A percentile compares a stretch with the other conserved stretches of the same genome.
phyloP scores from a whole-genome alignment of 2,888 invertebrate species.

The Bibio marci region DNA sequence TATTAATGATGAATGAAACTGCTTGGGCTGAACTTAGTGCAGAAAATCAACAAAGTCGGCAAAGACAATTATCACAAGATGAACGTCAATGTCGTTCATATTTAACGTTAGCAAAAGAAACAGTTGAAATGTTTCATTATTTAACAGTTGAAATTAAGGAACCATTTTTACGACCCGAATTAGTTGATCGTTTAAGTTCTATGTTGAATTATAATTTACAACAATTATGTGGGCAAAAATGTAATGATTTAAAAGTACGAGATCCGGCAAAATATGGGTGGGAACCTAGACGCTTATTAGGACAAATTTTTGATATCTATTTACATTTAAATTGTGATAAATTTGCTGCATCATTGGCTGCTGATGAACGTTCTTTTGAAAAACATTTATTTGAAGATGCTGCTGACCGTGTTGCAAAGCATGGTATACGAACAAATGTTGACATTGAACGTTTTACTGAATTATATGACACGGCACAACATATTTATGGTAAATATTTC shows the following conservation, averaged over 20 bases:
- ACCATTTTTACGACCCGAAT: constrained; percentile 84
- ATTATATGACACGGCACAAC: constrained; percentile 58
- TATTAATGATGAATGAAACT: constrained; percentile 50
- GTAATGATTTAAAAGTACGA: constrained; percentile 82
- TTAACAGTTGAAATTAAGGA: constrained; percentile 84
- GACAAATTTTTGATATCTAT: constrained; percentile 91
- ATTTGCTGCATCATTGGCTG: constrained; percentile 83
- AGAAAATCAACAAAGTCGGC: constrained; percentile 55
- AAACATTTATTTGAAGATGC: constrained; percentile 88
- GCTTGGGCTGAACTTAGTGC: constrained; percentile 48
- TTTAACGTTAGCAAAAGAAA: constrained; percentile 80
- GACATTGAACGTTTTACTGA: constrained; percentile 75
- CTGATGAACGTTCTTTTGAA: constrained; percentile 92
- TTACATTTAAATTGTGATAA: constrained; percentile 84
- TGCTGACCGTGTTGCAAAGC: constrained; percentile 60
- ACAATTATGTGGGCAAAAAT: constrained; percentile 91
- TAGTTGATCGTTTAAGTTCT: constrained; percentile 86
- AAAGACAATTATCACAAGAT: constrained; percentile 65
- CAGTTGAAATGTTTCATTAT: constrained; percentile 96
- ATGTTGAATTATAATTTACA: constrained; percentile 98
- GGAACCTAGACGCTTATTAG: constrained; percentile 84
- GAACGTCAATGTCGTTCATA: constrained; percentile 81
- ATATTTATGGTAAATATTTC: constrained; percentile 39
- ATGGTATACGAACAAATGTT: constrained; percentile 64
- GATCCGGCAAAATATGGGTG: constrained; percentile 92